These are phyloP conservation scores for Anthrax anthrax DNA, from an alignment of 2,888 invertebrate genomes.

Conservation along the genomic window DNA sequence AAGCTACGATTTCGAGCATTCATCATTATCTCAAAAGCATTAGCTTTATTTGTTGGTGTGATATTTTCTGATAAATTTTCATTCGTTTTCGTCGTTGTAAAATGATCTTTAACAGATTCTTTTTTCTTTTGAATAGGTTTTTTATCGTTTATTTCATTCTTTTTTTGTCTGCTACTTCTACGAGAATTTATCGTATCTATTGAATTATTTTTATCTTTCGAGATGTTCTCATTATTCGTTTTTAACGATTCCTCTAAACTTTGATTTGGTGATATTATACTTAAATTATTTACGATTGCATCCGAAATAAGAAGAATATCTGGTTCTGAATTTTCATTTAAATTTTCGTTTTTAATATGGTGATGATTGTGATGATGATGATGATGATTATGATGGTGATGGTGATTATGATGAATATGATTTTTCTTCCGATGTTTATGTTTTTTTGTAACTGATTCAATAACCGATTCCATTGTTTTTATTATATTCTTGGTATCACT, in stretches of 20 bases:
- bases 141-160: too few species aligned
- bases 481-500: too few species aligned
- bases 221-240: too few species aligned
- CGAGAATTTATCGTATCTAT: too few species aligned
- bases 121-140: too few species aligned
- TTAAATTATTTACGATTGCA: background rate
- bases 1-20: constrained; percentile 48
- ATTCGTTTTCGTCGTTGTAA: too few species aligned
- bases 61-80: too few species aligned
- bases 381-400: background rate
- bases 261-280: background rate
- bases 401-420: too few species aligned
- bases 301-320: background rate
- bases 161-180: too few species aligned
- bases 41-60: constrained; percentile 14
- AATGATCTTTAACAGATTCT: too few species aligned
- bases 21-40: constrained; percentile 56
- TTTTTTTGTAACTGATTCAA: constrained; percentile 30
- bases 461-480: constrained; percentile 33
- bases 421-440: constrained; percentile 10
- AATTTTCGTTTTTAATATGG: background rate
- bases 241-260: background rate
- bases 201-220: too few species aligned
- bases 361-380: background rate
- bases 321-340: background rate